Evolutionary conservation across 2,113 vertebrate species (phyloP), one percentile per base, ranked within the genome.

Genomic region (Etheostoma spectabile): DNA sequence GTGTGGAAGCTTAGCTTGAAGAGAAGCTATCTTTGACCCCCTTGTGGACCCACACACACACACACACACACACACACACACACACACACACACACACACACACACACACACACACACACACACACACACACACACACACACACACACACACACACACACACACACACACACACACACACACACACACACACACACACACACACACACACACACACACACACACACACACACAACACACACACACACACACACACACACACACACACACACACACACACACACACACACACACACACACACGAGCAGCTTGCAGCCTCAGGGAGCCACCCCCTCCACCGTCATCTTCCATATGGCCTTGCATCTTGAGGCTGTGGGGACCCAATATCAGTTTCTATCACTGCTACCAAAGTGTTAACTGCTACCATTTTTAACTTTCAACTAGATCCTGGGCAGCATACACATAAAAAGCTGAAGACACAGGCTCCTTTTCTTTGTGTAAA

Each of bases 261-360:
- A 82, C 63, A 79, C 18, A 75, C 74, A 70, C 78, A 59, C 84
- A 12, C 66, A 83, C 82, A 79, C 48, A 81, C 63, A 79, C 62
- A 59, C 84, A 12, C 70, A 83, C 82, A 79, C 52, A 81, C 63
- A 79, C 18, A 75, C 73, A 70, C 80, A 59, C 84, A 12, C 21
- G 85, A 92, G 81, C 91, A 91, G 91, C 89, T 90, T 91, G 90
- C 71, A 85, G 88, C 90, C 90, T 84, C n/a, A 38, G 87, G 91
- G 81, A 83, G 64, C 70, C 81, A 24, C 12, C 53, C 24, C 69
- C 81, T 33, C 81, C 79, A 69, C 72, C 63, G 8, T 24, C 38
- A 70, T 82, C 65, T 19, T 76, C 90, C 91, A 92, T 91, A 92
- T 93, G 92, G 78, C 73, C 61, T 63, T 69, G 48, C 79, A 85